phyloP scores from a whole-genome alignment of 2,113 vertebrate genomes.

The Oncorhynchus tshawytscha region DNA sequence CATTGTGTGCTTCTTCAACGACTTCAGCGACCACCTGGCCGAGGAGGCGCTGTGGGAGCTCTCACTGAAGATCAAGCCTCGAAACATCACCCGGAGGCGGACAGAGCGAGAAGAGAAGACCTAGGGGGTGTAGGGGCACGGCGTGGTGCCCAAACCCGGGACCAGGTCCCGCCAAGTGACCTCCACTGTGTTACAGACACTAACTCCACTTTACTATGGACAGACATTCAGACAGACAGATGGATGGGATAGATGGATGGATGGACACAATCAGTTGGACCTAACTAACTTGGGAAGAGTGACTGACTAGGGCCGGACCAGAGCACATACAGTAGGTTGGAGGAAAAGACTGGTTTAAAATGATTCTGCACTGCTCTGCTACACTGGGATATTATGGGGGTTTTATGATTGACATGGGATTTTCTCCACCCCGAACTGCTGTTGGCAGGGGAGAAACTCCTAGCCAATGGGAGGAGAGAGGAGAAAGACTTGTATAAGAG shows the following conservation, averaged over 20 bases:
- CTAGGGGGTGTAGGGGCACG: conserved; percentile 64
- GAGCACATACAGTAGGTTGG: conserved; percentile 49
- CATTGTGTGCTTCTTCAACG: conserved; percentile 96
- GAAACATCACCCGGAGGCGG: conserved; percentile 88
- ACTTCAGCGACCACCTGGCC: conserved; percentile 96
- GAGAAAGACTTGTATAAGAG: conserved; percentile 1
- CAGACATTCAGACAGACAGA: conserved; percentile 15
- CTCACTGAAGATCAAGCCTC: conserved; percentile 96
- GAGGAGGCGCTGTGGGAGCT: conserved; percentile 98
- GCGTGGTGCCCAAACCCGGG: neutral
- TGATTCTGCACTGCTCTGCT: conserved; percentile 36
- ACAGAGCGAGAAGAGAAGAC: conserved; percentile 96
- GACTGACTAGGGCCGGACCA: conserved; percentile 13
- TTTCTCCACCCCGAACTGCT: neutral
- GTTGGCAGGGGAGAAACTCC: conserved; percentile 31
- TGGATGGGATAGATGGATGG: conserved; percentile 27
- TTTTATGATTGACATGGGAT: neutral
- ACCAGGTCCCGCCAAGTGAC: conserved; percentile 41
- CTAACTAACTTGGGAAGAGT: conserved; percentile 40
- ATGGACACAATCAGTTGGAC: conserved; percentile 49
- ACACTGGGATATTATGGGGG: neutral
- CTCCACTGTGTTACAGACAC: conserved; percentile 68
- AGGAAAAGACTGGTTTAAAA: conserved; percentile 54
- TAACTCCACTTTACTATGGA: conserved; percentile 72
- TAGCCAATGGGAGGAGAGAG: conserved; percentile 24